phyloP scores from a whole-genome alignment of 1,140 invertebrate genomes.

The Paralvinella palmiformis region DNA sequence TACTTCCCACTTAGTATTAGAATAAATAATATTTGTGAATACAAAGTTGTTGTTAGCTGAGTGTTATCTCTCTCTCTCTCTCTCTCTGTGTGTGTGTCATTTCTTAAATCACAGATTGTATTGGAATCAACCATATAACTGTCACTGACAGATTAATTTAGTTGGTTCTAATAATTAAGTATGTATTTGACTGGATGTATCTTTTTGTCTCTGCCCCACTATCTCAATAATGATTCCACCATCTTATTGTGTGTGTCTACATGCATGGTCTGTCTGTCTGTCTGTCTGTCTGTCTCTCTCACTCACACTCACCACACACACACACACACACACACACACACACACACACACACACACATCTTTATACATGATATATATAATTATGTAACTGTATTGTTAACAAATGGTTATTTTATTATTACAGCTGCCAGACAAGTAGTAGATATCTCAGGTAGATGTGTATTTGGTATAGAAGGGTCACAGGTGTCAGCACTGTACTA shows the following conservation, averaged over 20 bases:
- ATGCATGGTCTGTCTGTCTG: not conserved
- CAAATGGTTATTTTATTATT: conserved; percentile 6
- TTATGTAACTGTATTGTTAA: not conserved
- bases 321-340: not conserved
- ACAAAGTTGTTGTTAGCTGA: too few species aligned
- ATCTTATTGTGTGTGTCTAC: not conserved
- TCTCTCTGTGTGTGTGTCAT: too few species aligned
- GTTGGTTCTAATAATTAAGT: too few species aligned
- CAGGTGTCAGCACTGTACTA: conserved; percentile 49
- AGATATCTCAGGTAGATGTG: conserved; percentile 28
- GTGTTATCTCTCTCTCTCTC: too few species aligned
- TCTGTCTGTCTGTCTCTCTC: not conserved
- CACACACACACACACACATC: not conserved
- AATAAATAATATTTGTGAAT: too few species aligned
- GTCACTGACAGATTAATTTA: too few species aligned
- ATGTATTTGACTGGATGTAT: too few species aligned
- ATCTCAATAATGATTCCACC: too few species aligned
- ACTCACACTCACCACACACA: not conserved
- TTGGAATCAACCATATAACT: too few species aligned
- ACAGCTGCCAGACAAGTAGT: conserved; percentile 36
- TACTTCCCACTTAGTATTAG: too few species aligned
- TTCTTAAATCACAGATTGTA: too few species aligned
- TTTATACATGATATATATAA: not conserved
- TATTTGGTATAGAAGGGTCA: conserved; percentile 42
- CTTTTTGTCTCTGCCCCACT: too few species aligned